Base-by-base conservation (phyloP, 92 coral and sea anemone genomes). In the Porites divaricata region DNA sequence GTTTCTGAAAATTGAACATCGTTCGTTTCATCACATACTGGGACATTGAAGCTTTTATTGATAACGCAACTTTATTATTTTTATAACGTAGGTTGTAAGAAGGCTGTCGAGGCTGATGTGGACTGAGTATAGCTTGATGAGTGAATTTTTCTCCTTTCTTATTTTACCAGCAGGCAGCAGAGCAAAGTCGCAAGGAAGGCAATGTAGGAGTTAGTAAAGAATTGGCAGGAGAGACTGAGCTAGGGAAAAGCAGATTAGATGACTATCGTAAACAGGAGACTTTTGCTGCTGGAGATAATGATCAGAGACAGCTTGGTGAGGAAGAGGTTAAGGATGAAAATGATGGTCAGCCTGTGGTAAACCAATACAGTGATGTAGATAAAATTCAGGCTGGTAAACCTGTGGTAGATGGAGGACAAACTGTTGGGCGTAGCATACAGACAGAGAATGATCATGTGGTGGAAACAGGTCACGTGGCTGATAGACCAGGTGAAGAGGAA, bases 291-390 rank as follows among this genome's bases (percentile, higher is more conserved):
- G 63, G 51, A 52, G 25, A 63, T 23, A 4, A 59, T 14, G 17
- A 35, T n/a, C 59, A 22, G 9, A 77, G 49, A 41, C 71, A 63
- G n/a, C 58, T 28, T 62, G 57, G 81, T 58, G 48, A 24, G 63
- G 63, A 63, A 48, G 67, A 69, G 23, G 20, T 8, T 12, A 16
- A 2, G 20, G 63, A 49, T 23, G 9, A 49, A 61, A 72, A 53
- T 51, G 62, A 10, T 72, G 79, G 72, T 26, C 20, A 58, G 15
- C 85, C 85, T 5, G 73, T 72, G 23, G 79, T 14, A 62, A 35
- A 35, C 0, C 45, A 35, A 35, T 35, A 35, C 45, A 35, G 45
- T 35, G 45, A 35, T 35, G 45, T 70, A 71, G 71, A 48, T 61
- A 15, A 62, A 26, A 71, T 16, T 1, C 63, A n/a, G 19, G 62